Evolutionary conservation across 2,113 vertebrate genomes (phyloP).

Genomic region (Halichoerus grypus): DNA sequence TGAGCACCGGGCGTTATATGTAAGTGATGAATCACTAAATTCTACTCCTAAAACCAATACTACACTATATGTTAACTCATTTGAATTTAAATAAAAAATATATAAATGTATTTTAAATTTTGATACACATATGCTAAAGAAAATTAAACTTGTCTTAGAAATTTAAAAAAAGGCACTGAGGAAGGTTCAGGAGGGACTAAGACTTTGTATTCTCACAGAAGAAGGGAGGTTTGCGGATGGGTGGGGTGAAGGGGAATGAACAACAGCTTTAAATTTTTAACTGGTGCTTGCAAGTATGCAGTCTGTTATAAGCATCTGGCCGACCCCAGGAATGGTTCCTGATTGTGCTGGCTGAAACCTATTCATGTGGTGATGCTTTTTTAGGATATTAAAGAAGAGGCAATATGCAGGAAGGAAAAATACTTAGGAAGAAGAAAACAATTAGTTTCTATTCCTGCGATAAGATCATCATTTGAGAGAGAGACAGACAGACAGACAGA

Average conservation of each 20-base stretch:
- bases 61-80: background rate
- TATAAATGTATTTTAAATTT: background rate
- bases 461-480: background rate
- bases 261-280: background rate
- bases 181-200: background rate
- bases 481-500: background rate
- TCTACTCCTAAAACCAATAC: background rate
- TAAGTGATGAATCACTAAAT: background rate
- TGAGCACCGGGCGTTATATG: background rate
- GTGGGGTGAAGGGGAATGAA: background rate
- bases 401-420: conserved; percentile 56
- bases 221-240: background rate
- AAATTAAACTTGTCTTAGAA: background rate
- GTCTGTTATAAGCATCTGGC: conserved; percentile 67
- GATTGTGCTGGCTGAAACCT: conserved; percentile 69
- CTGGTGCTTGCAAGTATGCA: conserved; percentile 55
- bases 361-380: conserved; percentile 78
- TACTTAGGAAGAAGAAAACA: conserved; percentile 54
- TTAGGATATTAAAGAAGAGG: conserved; percentile 69
- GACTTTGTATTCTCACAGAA: background rate
- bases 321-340: conserved; percentile 64
- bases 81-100: background rate
- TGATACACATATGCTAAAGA: background rate
- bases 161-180: background rate
- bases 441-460: conserved; percentile 55